Evolutionary conservation across 2,113 vertebrate species (phyloP), one percentile per base, ranked within the genome.

Genomic region (Sisor rabdophorus): DNA sequence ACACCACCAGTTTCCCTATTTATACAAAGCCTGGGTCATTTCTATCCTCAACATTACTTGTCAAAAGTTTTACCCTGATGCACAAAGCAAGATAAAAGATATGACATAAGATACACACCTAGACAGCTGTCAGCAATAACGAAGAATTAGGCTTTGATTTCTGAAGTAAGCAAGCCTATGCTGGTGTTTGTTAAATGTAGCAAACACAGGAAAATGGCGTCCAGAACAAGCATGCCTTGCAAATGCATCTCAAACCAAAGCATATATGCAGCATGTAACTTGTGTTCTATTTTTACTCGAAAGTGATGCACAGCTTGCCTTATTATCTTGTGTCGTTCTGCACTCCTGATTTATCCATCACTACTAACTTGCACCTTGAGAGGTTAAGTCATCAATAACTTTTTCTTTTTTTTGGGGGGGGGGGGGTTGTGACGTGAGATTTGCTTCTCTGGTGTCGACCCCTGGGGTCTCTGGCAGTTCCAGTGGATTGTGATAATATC

Each of bases 21-120:
- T 94, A 93, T 93, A 91, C 88, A 82, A 59, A 85, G 89, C 85
- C 85, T 79, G 87, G 90, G 93, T 93, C 93, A 93, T 95, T 95
- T 95, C 90, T 94, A 93, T 93, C 89, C 91, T 89, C 87, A 79
- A 84, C 81, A 85, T 86, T 83, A 88, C 68, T 83, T 93, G 93
- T 94, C 93, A 94, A 82, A 92, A 91, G 89, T 91, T 89, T 93
- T 93, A 93, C 89, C 89, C 85, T 89, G 84, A 91, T 93, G 89
- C 71, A 69, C 87, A 85, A 85, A 84, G 83, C 84, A 88, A 86
- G 87, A 89, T 83, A 87, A 90, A 90, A 88, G 86, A 91, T 86
- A 83, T 89, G 88, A 87, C 82, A 88, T 80, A 68, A 68, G 17
- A 86, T 88, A 86, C 85, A 92, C 83, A 84, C 82, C 84, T 90